Percentiles rank a stretch among this genome's conserved stretches.
phyloP scores from a whole-genome alignment of 2,888 invertebrate species.

The Sipha maydis region DNA sequence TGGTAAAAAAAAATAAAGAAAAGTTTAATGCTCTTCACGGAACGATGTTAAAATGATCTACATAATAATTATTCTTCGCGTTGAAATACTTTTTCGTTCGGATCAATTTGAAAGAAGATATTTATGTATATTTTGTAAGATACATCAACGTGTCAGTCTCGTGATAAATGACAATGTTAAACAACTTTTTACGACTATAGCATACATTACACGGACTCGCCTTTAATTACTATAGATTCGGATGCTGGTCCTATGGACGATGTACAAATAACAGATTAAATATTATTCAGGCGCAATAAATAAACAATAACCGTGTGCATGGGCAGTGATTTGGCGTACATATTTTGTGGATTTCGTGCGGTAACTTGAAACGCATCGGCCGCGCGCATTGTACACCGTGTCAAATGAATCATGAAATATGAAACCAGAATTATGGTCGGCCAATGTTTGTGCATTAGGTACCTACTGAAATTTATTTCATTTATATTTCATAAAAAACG shows the following conservation, averaged over 20 bases:
- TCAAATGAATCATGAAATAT: too few relatives aligned
- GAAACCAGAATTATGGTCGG: too few relatives aligned
- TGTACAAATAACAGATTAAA: not conserved
- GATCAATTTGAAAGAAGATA: not conserved
- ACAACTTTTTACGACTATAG: constrained; percentile 25
- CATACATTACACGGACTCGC: constrained; percentile 19
- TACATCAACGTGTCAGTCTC: not conserved
- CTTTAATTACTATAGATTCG: constrained; percentile 18
- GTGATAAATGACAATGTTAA: constrained; percentile 36
- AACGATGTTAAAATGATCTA: constrained; percentile 11
- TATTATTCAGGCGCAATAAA: not conserved
- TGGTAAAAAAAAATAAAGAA: not conserved
- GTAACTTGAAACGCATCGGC: too few relatives aligned
- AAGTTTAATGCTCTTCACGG: not conserved
- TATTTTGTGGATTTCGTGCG: too few relatives aligned
- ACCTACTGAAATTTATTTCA: too few relatives aligned
- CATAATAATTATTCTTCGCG: not conserved
- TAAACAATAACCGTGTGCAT: too few relatives aligned
- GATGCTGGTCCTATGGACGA: not conserved
- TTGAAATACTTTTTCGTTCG: constrained; percentile 7
- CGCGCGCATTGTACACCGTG: too few relatives aligned
- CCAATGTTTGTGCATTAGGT: too few relatives aligned
- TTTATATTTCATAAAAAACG: too few relatives aligned
- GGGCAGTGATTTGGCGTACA: too few relatives aligned
- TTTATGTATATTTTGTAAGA: not conserved